These are phyloP conservation scores for Chaetodon trifasciatus DNA, from an alignment of 2,797 vertebrate species.

Conservation along the genomic window DNA sequence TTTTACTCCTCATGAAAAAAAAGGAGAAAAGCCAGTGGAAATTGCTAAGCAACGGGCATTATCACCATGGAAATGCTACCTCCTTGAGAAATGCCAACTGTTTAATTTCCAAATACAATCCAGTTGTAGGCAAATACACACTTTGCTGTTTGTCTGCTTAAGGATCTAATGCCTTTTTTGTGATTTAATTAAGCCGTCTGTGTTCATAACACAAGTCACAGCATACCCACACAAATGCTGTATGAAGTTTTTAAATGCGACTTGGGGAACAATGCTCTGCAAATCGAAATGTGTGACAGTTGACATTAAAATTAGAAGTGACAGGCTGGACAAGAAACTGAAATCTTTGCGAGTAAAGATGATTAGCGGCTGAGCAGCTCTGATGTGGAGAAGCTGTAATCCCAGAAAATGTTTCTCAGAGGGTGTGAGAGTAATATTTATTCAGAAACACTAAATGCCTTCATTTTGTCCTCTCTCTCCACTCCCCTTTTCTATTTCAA, in stretches of 20 bases:
- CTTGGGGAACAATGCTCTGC: slow-evolving; percentile 44
- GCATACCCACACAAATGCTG: slow-evolving; percentile 11
- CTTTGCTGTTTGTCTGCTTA: slow-evolving; percentile 25
- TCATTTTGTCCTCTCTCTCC: not conserved
- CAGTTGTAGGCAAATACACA: slow-evolving; percentile 43
- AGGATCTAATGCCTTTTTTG: slow-evolving; percentile 26
- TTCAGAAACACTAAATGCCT: slow-evolving; percentile 34
- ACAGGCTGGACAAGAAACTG: slow-evolving; percentile 49
- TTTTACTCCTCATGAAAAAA: slow-evolving; percentile 55
- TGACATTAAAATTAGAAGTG: slow-evolving; percentile 68
- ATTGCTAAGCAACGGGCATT: slow-evolving; percentile 68
- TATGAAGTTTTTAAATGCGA: slow-evolving; percentile 41
- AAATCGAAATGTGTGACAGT: slow-evolving; percentile 41
- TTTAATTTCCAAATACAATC: slow-evolving; percentile 53
- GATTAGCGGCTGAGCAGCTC: slow-evolving; percentile 68
- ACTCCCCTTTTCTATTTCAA: not conserved
- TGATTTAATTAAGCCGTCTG: slow-evolving; percentile 43
- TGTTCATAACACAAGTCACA: slow-evolving; percentile 20
- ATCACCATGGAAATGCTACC: slow-evolving; percentile 66
- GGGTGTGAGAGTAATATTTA: slow-evolving; percentile 52
- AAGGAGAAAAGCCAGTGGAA: slow-evolving; percentile 25
- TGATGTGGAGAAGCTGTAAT: slow-evolving; percentile 68
- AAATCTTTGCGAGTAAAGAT: slow-evolving; percentile 72
- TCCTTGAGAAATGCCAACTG: slow-evolving; percentile 51
- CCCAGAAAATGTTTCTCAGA: slow-evolving; percentile 47